phyloP scores from a whole-genome alignment of 2,797 vertebrate genomes.

The Myotis planiceps region DNA sequence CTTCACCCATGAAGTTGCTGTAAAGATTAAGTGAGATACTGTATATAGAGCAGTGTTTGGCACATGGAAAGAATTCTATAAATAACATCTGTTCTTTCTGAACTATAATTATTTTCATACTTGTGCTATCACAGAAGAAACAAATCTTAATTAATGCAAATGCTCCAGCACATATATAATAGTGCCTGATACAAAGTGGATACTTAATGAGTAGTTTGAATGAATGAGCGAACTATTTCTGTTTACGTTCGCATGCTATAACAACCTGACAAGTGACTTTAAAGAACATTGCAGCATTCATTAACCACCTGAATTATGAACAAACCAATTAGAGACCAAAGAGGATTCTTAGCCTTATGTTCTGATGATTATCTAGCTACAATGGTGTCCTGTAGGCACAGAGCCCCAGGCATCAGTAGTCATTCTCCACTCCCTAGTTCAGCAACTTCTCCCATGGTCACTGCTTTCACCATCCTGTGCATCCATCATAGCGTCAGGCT shows the following conservation, averaged over 20 bases:
- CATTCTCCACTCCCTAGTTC: background rate
- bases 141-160: background rate
- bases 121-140: slow-evolving; percentile 24
- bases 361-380: background rate
- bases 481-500: background rate
- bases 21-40: background rate
- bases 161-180: background rate
- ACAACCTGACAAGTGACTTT: background rate
- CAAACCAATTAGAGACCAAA: background rate
- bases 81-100: slow-evolving; percentile 5
- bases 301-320: slow-evolving; percentile 27
- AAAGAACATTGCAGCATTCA: background rate
- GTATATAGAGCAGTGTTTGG: background rate
- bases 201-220: background rate
- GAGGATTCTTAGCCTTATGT: background rate
- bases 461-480: background rate
- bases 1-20: background rate
- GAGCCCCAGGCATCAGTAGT: background rate
- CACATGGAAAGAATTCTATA: background rate
- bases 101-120: slow-evolving; percentile 21
- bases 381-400: background rate
- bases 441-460: background rate
- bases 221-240: background rate
- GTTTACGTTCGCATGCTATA: background rate
- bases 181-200: background rate